Base-by-base conservation (phyloP, 2,888 invertebrate species). In the Eupithecia subfuscata region DNA sequence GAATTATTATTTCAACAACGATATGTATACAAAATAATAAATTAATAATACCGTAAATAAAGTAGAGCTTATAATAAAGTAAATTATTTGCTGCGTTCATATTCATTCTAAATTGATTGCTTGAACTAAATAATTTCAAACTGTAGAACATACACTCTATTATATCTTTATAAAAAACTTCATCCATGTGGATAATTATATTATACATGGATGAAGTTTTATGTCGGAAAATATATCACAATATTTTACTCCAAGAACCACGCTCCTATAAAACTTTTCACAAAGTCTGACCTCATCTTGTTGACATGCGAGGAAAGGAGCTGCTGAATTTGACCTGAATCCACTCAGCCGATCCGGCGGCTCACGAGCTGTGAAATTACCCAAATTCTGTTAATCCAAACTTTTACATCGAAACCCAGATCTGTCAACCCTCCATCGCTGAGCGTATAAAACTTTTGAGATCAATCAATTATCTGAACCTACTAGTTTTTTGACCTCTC, bases 331-430 rank as follows among this genome's bases (percentile, higher is more conserved):
- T 22, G 75, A 12, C 69, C 71, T 48, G 34, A 69, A 37, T 75
- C 60, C 37, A 69, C 75, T 40, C 16, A 56, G 34, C 70, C 70
- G 72, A 64, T 69, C 64, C 12, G 48, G 63, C 18, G 70, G 16
- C 34, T 22, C 56, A 69, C 72, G 43, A 60, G 40, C 72, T 72
- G 56, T 56, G 64, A 75, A 75, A 75, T 72, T 71, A 64, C 64
- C 34, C 56, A 64, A 68, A 71, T 69, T 71, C 75, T 71, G 71
- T 69, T 71, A 75, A 71, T 69, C 37, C 72, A 65, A 75, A 72
- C 72, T 75, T 75, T 69, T 70, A 63, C 56, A 70, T 76, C 25
- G 71, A 34, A 73, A 56, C 71, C 73, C 43, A 74, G 69, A 74
- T 71, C 76, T 74, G 68, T 74, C 76, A 69, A 45, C 52, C 73